Evolutionary conservation across 2,113 vertebrate species (phyloP).

Genomic region (Perccottus glenii): DNA sequence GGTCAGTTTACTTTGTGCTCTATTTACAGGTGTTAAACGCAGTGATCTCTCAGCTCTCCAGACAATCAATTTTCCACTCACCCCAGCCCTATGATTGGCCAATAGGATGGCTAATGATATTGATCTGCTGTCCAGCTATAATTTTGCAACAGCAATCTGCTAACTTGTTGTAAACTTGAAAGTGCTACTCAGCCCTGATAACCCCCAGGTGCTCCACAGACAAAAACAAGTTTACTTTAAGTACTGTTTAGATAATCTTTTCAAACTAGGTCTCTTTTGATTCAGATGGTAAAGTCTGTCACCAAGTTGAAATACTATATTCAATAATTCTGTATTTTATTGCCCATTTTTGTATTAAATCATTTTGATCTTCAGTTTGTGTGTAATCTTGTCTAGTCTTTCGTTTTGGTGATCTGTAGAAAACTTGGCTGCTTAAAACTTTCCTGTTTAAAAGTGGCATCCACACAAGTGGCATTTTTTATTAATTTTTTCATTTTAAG

Average conservation of each 20-base stretch:
- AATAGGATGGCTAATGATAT: conserved; percentile 7
- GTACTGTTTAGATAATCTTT: no score
- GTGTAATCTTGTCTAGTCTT: no score
- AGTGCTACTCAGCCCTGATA: neutral
- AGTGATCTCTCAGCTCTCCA: neutral
- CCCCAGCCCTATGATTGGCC: neutral
- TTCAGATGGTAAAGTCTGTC: no score
- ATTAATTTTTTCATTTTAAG: neutral
- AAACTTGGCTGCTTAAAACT: neutral
- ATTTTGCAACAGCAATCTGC: neutral
- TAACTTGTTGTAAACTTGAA: conserved; percentile 1
- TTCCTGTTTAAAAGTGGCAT: neutral
- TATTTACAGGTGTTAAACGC: neutral
- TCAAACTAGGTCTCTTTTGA: no score
- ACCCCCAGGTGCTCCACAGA: neutral
- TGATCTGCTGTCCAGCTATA: neutral
- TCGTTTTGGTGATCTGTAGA: no score
- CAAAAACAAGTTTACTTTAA: neutral
- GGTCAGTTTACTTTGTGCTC: conserved; percentile 5
- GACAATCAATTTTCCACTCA: neutral
- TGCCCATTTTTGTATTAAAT: no score
- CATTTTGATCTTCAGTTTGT: no score
- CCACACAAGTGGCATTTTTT: neutral
- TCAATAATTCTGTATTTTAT: no score
- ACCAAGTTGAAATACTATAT: no score